Conservation (phyloP, 2,888 invertebrate species). For the Heliothis peltigera region DNA sequence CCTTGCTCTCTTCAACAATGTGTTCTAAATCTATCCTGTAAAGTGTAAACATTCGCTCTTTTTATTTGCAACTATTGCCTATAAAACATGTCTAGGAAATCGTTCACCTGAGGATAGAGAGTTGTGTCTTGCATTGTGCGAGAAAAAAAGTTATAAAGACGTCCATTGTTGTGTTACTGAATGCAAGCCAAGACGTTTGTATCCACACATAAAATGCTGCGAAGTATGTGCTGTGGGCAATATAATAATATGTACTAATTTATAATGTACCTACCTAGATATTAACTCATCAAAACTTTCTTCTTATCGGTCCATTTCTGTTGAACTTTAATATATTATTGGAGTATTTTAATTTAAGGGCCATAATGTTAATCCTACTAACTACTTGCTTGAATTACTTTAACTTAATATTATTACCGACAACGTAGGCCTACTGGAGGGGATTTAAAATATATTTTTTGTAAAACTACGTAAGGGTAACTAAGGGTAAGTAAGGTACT, state of each 20-base stretch:
- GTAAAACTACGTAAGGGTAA: too few species aligned
- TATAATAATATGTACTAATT: too few species aligned
- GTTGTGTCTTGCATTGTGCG: constrained; percentile 75
- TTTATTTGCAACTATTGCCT: constrained; percentile 19
- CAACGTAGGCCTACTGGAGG: too few species aligned
- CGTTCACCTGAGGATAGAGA: constrained; percentile 75
- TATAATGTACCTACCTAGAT: too few species aligned
- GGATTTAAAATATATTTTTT: neutral
- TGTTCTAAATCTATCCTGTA: constrained; percentile 66
- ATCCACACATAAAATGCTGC: constrained; percentile 70
- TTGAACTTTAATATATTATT: too few species aligned
- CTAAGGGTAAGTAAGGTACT: too few species aligned
- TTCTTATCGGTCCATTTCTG: too few species aligned
- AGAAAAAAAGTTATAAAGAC: constrained; percentile 71
- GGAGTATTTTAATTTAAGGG: too few species aligned
- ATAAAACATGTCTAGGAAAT: constrained; percentile 32
- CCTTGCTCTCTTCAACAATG: constrained; percentile 60
- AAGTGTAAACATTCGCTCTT: constrained; percentile 45
- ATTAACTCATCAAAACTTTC: too few species aligned
- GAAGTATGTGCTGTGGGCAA: constrained; percentile 63
- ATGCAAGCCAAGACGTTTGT: constrained; percentile 75
- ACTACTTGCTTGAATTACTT: too few species aligned
- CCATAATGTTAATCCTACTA: too few species aligned
- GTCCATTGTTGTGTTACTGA: constrained; percentile 74
- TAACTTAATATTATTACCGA: too few species aligned